Conservation (phyloP, 2,113 vertebrate species). For the Hassar affinis region DNA sequence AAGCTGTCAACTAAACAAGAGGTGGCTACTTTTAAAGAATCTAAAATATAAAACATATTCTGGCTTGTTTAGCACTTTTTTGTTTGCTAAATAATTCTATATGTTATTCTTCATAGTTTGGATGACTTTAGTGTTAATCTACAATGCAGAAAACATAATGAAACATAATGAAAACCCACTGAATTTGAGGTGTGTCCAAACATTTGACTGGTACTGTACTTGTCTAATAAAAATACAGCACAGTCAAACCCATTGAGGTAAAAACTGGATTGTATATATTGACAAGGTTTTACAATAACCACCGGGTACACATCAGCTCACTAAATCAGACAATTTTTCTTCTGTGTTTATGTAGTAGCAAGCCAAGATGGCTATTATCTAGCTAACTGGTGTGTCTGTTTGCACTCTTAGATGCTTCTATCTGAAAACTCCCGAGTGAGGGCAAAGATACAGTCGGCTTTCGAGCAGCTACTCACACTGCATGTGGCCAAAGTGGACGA, state of each 20-base stretch:
- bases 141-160: no score
- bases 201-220: no score
- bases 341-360: not conserved
- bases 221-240: not conserved
- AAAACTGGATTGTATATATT: not conserved
- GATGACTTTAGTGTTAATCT: no score
- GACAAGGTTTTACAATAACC: not conserved
- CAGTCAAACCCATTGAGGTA: not conserved
- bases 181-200: no score
- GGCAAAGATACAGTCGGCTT: slow-evolving; percentile 78
- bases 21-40: no score
- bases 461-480: slow-evolving; percentile 76
- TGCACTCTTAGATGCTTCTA: slow-evolving; percentile 78
- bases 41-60: no score
- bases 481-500: slow-evolving; percentile 82
- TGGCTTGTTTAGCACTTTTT: no score
- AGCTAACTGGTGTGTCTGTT: not conserved
- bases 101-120: no score
- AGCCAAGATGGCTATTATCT: not conserved
- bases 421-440: slow-evolving; percentile 84
- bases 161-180: no score
- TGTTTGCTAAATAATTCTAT: no score
- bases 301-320: not conserved
- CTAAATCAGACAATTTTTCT: not conserved
- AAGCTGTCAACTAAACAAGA: no score